Base-by-base conservation (phyloP, 1,140 invertebrate species). In the Littorina saxatilis region DNA sequence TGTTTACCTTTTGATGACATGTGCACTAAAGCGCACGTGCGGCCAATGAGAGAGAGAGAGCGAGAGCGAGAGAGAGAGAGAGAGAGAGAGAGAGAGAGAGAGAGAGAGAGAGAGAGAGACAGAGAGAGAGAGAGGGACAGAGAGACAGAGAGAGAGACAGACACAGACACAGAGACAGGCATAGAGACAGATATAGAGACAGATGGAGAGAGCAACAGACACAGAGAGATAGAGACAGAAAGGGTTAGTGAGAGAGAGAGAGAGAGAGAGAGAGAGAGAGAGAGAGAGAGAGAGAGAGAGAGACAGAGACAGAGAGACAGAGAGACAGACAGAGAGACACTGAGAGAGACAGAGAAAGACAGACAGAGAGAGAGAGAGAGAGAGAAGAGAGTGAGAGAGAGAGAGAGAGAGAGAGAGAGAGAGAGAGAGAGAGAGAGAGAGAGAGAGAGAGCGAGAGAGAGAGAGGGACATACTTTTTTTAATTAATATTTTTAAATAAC, bases 401-500 rank as follows among this genome's bases (percentile, higher is more conserved):
- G 9, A 58, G 9, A 15, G 55, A 58, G 15, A 58, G 9, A 15
- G 7, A 58, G 9, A 58, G 3, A 11, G 55, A 7, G 9, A 11
- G 55, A 58, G 9, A 58, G 4, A 58, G 55, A 58, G 27, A 68
- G 15, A 17, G 7, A 72, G 35, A 40, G 37, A 72, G 9, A 70
- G 68, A 70, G 35, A 11, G 37, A 70, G 2, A 70, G 7, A 70
- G 68, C 23, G 37, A 72, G 68, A 72, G 0, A 72, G 68, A 72
- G n/a, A n/a, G n/a, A n/a, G 7, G n/a, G n/a, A n/a, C n/a, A n/a
- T n/a, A n/a, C n/a, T n/a, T n/a, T n/a, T n/a, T n/a, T n/a, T n/a
- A n/a, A n/a, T n/a, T n/a, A n/a, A n/a, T n/a, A n/a, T n/a, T n/a
- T n/a, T n/a, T n/a, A n/a, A n/a, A n/a, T n/a, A n/a, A n/a, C n/a